A percentile compares a stretch with the other conserved stretches of the same genome.
Conservation (phyloP, 2,888 invertebrate genomes). For the Drosophila bunnanda region DNA sequence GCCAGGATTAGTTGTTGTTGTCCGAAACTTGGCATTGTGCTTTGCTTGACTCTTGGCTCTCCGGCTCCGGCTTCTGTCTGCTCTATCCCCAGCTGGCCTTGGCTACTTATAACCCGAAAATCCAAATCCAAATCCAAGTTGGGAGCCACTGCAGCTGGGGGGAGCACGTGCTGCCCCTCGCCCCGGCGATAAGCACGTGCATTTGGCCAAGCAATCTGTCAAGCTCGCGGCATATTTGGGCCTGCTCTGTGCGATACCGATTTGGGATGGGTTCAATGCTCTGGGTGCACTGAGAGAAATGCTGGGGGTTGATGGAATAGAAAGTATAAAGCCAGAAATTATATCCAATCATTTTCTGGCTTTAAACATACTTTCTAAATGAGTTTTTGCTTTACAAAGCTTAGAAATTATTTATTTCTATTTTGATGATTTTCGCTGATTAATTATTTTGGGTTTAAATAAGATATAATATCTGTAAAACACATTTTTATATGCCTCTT, state of each 20-base stretch:
- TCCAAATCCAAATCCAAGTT: not conserved
- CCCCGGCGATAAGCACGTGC: conserved; percentile 47
- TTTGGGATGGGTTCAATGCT: conserved; percentile 31
- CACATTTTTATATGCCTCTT: too few relatives aligned
- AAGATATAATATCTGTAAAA: too few relatives aligned
- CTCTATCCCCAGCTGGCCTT: conserved; percentile 30
- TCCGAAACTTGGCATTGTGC: conserved; percentile 46
- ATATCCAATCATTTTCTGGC: not conserved
- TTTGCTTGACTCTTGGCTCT: conserved; percentile 10
- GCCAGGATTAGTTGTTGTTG: conserved; percentile 58
- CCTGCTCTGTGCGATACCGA: conserved; percentile 24
- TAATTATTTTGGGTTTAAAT: not conserved
- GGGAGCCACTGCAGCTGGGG: conserved; percentile 16
- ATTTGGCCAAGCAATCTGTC: conserved; percentile 30
- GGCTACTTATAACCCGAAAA: conserved; percentile 58
- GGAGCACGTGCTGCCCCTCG: conserved; percentile 44
- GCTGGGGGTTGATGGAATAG: not conserved
- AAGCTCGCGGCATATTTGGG: conserved; percentile 43
- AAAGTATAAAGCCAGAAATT: not conserved
- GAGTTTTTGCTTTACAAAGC: not conserved
- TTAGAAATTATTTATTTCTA: not conserved
- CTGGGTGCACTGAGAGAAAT: conserved; percentile 1
- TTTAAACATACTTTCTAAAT: not conserved
- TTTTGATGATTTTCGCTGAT: not conserved
- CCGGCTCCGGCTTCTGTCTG: conserved; percentile 30